Evolutionary conservation across 2,113 vertebrate species (phyloP).

Genomic region (Strix uralensis): DNA sequence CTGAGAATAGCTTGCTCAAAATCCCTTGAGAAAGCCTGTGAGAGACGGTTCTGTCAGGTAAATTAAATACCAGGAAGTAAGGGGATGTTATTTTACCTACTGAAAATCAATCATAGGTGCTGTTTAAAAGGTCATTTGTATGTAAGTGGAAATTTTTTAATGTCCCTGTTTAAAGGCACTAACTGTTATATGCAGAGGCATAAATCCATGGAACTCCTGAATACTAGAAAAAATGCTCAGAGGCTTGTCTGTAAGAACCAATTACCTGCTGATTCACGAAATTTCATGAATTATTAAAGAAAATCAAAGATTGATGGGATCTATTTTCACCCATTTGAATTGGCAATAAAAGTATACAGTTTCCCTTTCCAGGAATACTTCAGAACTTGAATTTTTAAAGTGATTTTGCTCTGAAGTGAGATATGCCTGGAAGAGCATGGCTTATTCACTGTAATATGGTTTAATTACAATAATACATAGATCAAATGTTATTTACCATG

Average conservation of each 20-base stretch:
- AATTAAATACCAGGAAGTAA: background rate
- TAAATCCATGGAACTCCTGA: background rate
- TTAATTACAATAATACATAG: conserved; percentile 11
- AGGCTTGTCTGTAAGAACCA: background rate
- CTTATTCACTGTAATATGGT: background rate
- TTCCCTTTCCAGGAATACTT: background rate
- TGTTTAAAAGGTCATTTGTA: conserved; percentile 48
- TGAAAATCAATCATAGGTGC: background rate
- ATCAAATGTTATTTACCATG: conserved; percentile 31
- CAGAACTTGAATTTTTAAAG: conserved; percentile 20
- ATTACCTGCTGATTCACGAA: background rate
- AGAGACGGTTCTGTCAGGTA: background rate
- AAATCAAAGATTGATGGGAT: conserved; percentile 22
- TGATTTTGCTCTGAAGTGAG: conserved; percentile 34
- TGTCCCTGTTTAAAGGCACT: background rate
- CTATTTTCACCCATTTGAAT: background rate
- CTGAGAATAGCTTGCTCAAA: background rate
- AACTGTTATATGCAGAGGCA: background rate
- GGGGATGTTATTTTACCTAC: background rate
- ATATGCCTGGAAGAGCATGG: background rate
- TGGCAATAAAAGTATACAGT: conserved; percentile 1
- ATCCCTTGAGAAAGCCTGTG: background rate
- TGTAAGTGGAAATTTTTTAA: conserved; percentile 3
- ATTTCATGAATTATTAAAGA: conserved; percentile 30
- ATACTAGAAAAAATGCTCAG: background rate